Evolutionary conservation across 2,888 invertebrate species (phyloP).

Genomic region (Iphiclides podalirius): DNA sequence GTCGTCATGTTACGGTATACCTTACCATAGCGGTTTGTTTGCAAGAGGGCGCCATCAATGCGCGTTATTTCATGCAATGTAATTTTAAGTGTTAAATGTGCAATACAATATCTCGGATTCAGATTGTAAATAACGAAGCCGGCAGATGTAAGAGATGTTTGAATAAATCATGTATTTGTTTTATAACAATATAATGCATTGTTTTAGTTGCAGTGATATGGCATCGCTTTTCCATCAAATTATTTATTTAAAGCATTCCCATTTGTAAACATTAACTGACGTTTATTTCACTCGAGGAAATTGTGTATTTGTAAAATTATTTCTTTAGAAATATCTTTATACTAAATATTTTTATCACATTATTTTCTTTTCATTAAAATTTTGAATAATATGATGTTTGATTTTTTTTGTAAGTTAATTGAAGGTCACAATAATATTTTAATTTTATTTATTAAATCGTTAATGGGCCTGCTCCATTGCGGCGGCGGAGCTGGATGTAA

Average conservation of each 20-base stretch:
- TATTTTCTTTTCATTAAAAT: conserved; percentile 75
- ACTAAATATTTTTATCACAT: conserved; percentile 75
- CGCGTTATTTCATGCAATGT: conserved; percentile 51
- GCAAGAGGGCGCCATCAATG: conserved; percentile 2
- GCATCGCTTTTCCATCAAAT: conserved; percentile 55
- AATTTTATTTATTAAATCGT: too few relatives aligned
- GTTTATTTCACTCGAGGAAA: conserved; percentile 44
- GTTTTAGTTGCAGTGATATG: conserved; percentile 42
- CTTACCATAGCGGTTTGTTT: conserved; percentile 1
- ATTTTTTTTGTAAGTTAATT: conserved; percentile 33
- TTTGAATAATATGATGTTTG: conserved; percentile 42
- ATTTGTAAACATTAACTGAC: conserved; percentile 50
- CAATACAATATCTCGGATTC: conserved; percentile 58
- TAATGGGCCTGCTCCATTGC: too few relatives aligned
- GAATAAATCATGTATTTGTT: conserved; percentile 46
- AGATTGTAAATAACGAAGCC: conserved; percentile 60
- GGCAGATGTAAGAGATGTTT: conserved; percentile 36
- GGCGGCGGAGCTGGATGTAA: too few relatives aligned
- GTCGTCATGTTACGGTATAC: neutral
- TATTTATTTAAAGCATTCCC: conserved; percentile 75
- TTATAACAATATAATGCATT: conserved; percentile 41
- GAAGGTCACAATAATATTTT: too few relatives aligned
- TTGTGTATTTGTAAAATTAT: conserved; percentile 56
- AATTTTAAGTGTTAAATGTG: conserved; percentile 75
- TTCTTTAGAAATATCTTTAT: conserved; percentile 69